phyloP scores from a whole-genome alignment of 2,113 vertebrate genomes.

The Tympanuchus pallidicinctus region DNA sequence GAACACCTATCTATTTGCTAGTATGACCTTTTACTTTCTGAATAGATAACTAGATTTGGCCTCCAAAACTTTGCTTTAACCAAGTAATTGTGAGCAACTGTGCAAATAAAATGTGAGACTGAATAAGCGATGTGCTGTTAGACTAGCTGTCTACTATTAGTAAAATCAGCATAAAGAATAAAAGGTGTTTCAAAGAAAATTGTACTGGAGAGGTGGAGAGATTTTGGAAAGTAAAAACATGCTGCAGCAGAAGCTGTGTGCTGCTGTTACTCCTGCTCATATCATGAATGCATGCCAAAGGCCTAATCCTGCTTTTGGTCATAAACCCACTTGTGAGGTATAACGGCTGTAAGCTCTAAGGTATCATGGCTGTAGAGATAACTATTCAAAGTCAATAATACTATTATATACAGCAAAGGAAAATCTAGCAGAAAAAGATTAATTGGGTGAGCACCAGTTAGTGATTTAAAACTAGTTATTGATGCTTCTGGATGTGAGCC shows the following conservation, averaged over 20 bases:
- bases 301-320: background rate
- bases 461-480: background rate
- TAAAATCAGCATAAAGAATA: background rate
- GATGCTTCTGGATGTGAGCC: background rate
- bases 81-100: rapidly evolving
- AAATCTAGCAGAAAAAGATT: background rate
- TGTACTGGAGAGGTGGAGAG: background rate
- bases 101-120: background rate
- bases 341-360: background rate
- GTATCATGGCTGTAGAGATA: background rate
- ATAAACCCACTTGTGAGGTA: background rate
- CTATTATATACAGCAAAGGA: background rate
- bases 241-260: background rate
- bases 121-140: background rate
- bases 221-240: background rate
- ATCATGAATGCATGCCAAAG: background rate
- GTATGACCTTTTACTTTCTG: background rate
- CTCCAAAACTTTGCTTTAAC: background rate
- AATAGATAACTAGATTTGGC: background rate
- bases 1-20: background rate
- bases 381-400: background rate
- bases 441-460: background rate
- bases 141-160: background rate
- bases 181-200: background rate
- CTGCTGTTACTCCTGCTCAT: background rate